phyloP scores from a whole-genome alignment of 2,888 invertebrate genomes.

The Druceiella hillmani region DNA sequence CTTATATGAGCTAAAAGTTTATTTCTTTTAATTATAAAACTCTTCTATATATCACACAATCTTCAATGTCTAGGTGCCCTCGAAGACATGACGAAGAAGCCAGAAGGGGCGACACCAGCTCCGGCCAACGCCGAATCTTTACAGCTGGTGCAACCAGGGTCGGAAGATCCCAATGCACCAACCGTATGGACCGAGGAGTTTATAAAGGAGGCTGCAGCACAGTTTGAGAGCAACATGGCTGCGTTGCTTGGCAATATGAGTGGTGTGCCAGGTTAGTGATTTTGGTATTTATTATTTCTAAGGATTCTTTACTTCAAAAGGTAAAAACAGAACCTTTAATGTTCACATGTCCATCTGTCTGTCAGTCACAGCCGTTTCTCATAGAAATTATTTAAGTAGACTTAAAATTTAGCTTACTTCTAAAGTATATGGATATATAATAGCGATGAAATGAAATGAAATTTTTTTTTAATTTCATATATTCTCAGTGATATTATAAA shows the following conservation, averaged over 20 bases:
- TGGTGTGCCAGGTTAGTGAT: slow-evolving; percentile 38
- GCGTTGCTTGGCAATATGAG: slow-evolving; percentile 46
- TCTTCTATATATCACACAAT: slow-evolving; percentile 2
- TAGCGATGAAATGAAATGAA: too few relatives aligned
- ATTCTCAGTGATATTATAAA: too few relatives aligned
- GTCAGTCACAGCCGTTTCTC: too few relatives aligned
- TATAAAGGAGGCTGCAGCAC: slow-evolving; percentile 62
- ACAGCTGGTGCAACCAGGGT: slow-evolving; percentile 23
- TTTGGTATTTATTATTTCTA: slow-evolving; percentile 5
- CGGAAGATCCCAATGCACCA: slow-evolving; percentile 31
- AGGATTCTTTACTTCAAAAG: too few relatives aligned
- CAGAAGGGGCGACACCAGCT: slow-evolving; percentile 15
- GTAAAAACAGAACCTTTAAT: too few relatives aligned
- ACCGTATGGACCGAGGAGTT: slow-evolving; percentile 70
- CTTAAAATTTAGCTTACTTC: too few relatives aligned
- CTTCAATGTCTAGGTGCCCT: slow-evolving; percentile 59
- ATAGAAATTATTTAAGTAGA: too few relatives aligned
- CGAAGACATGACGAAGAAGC: slow-evolving; percentile 44
- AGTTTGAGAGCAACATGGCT: slow-evolving; percentile 66
- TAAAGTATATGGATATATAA: too few relatives aligned
- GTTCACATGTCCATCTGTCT: too few relatives aligned
- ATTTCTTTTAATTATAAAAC: slow-evolving; percentile 3
- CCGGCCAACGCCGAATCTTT: slow-evolving; percentile 19
- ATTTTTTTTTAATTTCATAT: too few relatives aligned
- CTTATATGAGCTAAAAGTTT: slow-evolving; percentile 1